These are phyloP conservation scores for Drosophila demipolita DNA, from an alignment of 2,888 invertebrate species.

Conservation along the genomic window DNA sequence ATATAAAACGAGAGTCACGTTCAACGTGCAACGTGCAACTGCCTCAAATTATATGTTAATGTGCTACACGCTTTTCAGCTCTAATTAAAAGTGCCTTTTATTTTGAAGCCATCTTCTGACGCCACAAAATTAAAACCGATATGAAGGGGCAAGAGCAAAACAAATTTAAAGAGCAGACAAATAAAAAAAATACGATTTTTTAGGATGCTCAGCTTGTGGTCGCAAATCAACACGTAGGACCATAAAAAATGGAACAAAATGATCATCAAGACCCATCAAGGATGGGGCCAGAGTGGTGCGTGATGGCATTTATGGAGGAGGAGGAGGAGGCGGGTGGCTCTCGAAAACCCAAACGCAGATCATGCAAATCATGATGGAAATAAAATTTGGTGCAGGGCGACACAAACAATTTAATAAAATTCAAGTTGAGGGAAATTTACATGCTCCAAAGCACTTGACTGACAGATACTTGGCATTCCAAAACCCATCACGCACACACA, in stretches of 20 bases:
- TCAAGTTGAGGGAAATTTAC: conserved; percentile 73
- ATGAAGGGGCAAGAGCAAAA: conserved; percentile 13
- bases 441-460: conserved; percentile 62
- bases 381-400: conserved; percentile 68
- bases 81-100: conserved; percentile 37
- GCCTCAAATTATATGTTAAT: conserved; percentile 66
- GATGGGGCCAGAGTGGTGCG: conserved; percentile 14
- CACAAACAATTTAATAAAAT: conserved; percentile 82
- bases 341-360: conserved; percentile 44
- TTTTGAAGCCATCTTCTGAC: conserved; percentile 34
- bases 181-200: conserved; percentile 6
- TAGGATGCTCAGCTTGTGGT: conserved; percentile 7
- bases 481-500: background rate
- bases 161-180: background rate
- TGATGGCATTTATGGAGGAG: conserved; percentile 31
- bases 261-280: conserved; percentile 50
- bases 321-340: background rate
- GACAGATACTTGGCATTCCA: conserved; percentile 57
- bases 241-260: conserved; percentile 52
- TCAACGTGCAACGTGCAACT: conserved; percentile 55
- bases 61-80: conserved; percentile 43
- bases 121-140: conserved; percentile 51
- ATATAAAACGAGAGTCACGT: conserved; percentile 41
- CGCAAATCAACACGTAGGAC: conserved; percentile 38
- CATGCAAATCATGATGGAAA: conserved; percentile 77